Conservation (phyloP, 2,113 vertebrate genomes). For the Cettia cetti region DNA sequence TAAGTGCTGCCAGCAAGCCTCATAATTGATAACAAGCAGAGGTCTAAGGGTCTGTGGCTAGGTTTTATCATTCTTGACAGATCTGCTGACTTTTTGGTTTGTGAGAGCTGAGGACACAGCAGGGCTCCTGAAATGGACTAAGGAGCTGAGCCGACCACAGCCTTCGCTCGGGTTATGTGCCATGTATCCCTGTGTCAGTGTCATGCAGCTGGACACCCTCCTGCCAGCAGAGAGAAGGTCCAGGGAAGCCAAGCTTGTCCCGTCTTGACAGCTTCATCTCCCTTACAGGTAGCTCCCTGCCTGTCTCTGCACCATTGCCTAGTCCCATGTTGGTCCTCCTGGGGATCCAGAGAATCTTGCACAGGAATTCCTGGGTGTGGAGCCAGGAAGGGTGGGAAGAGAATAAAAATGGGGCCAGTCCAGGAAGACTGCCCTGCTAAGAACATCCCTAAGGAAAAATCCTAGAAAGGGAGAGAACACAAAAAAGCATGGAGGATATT, state of each 20-base stretch:
- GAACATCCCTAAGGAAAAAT: background rate
- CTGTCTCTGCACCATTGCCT: background rate
- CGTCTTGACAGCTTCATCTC: background rate
- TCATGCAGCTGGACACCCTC: background rate
- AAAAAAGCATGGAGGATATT: background rate
- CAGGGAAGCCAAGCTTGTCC: background rate
- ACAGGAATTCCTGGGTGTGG: background rate
- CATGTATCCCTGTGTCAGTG: background rate
- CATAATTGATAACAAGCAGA: background rate
- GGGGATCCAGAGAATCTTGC: background rate
- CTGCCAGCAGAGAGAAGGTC: background rate
- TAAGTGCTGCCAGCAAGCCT: background rate
- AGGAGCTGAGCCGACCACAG: background rate
- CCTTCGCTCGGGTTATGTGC: accelerated
- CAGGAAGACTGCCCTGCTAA: background rate
- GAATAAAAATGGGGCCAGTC: background rate
- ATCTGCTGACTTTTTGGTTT: constrained; percentile 7
- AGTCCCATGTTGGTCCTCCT: background rate
- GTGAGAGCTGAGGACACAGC: background rate
- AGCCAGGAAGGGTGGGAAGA: background rate
- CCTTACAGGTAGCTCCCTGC: background rate
- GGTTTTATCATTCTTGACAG: constrained; percentile 13
- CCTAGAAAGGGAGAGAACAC: background rate
- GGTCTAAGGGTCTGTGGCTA: background rate
- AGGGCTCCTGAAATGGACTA: background rate